Conservation (phyloP, 2,113 vertebrate species). For the Loxodonta africana region DNA sequence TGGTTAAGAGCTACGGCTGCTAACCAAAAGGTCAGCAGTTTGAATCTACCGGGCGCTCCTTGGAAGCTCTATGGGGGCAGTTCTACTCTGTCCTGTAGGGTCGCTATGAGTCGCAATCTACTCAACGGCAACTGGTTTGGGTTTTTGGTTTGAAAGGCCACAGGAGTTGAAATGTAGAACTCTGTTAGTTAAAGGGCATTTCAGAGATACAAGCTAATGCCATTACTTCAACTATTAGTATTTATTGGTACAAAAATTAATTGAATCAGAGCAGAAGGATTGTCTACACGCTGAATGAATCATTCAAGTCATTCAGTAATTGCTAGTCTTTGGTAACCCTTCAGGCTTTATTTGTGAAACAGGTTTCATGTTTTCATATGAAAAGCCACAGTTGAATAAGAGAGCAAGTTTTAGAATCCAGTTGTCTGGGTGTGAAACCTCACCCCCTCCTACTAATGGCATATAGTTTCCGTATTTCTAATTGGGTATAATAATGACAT, state of each 20-base stretch:
- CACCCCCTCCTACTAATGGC: neutral
- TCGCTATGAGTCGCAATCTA: too few relatives aligned
- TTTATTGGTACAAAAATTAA: conserved; percentile 43
- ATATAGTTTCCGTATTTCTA: neutral
- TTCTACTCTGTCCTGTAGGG: too few relatives aligned
- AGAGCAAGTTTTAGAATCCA: neutral
- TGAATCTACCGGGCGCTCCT: too few relatives aligned
- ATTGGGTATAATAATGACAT: neutral
- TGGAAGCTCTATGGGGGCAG: too few relatives aligned
- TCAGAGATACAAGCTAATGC: neutral
- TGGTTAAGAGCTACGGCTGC: too few relatives aligned
- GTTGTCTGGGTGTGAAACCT: neutral
- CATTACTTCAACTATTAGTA: conserved; percentile 17
- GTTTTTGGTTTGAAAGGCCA: neutral
- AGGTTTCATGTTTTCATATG: neutral
- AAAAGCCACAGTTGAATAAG: neutral
- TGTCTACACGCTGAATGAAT: conserved; percentile 27
- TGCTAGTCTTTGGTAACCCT: conserved; percentile 1
- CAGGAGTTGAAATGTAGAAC: neutral
- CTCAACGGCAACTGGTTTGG: too few relatives aligned
- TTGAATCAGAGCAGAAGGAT: conserved; percentile 18
- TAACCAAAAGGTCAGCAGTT: too few relatives aligned
- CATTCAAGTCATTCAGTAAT: neutral
- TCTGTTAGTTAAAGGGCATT: neutral
- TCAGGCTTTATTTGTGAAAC: neutral